phyloP scores from a whole-genome alignment of 2,888 invertebrate species.

The Leistus spinibarbis region DNA sequence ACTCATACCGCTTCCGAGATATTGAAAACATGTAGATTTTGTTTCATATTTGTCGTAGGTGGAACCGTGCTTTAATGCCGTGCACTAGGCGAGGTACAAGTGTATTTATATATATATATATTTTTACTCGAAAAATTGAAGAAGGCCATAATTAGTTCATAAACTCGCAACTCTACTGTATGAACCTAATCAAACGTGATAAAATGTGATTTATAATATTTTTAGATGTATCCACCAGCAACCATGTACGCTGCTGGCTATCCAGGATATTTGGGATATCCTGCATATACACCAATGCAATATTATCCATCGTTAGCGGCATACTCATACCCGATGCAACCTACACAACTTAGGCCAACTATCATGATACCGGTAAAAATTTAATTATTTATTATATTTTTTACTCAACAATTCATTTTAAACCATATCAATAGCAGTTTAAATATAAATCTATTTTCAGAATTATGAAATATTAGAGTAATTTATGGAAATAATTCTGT shows the following conservation, averaged over 20 bases:
- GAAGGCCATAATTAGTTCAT: no score
- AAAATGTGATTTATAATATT: conserved; percentile 39
- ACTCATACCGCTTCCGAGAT: no score
- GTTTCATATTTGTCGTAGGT: no score
- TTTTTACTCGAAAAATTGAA: no score
- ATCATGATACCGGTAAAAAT: conserved; percentile 79
- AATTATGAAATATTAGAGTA: no score
- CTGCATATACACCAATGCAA: conserved; percentile 73
- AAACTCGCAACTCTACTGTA: no score
- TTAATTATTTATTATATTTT: background rate
- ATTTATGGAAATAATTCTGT: no score
- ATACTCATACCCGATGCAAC: conserved; percentile 69
- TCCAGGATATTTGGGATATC: conserved; percentile 76
- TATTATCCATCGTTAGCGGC: conserved; percentile 72
- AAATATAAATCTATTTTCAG: no score
- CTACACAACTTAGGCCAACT: conserved; percentile 71
- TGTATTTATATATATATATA: no score
- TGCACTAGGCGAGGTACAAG: no score
- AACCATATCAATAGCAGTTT: background rate
- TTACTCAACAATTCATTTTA: background rate
- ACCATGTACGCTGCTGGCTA: conserved; percentile 73
- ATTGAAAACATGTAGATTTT: no score
- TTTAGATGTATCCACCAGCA: conserved; percentile 74
- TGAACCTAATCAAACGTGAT: background rate
- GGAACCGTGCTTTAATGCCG: no score